Base-by-base conservation (phyloP, 1,140 invertebrate species). In the Euborellia annulipes region DNA sequence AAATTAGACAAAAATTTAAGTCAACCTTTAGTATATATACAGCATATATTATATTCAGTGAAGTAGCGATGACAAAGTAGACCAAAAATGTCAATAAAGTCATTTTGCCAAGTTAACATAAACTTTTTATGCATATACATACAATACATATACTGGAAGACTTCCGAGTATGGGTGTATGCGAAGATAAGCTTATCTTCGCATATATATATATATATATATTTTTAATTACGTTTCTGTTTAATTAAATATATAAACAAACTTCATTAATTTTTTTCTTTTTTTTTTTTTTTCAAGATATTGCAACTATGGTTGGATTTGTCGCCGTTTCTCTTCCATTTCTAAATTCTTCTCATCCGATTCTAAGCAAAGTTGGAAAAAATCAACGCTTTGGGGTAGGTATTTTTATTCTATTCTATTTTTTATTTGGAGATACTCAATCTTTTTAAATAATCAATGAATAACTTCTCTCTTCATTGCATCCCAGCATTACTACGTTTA, bases 401-500 rank as follows among this genome's bases (percentile, higher is more conserved):
- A 39, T 21, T 11, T 43, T 22, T 38, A 2, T 4, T 41, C 3
- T 41, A 41, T 9, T 34, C 32, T 34, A 34, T 11, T 34, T 34
- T 2, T 1, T 9, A 9, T 9, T n/a, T 9, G 32, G 9, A 34
- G 32, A n/a, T n/a, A n/a, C n/a, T n/a, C n/a, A n/a, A n/a, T n/a
- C n/a, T n/a, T n/a, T n/a, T n/a, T n/a, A n/a, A n/a, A n/a, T n/a
- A n/a, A n/a, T n/a, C n/a, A n/a, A n/a, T n/a, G n/a, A n/a, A n/a
- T n/a, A n/a, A n/a, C n/a, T n/a, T n/a, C n/a, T n/a, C n/a, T n/a
- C n/a, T n/a, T n/a, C n/a, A n/a, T n/a, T n/a, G n/a, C n/a, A n/a
- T n/a, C n/a, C n/a, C 63, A 82, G 66, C 75, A 85, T 55, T 98
- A 98, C 58, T 98, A 98, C 62, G 92, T 86, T 11, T 91, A 86